phyloP scores from a whole-genome alignment of 2,113 vertebrate species.

The Struthio camelus region DNA sequence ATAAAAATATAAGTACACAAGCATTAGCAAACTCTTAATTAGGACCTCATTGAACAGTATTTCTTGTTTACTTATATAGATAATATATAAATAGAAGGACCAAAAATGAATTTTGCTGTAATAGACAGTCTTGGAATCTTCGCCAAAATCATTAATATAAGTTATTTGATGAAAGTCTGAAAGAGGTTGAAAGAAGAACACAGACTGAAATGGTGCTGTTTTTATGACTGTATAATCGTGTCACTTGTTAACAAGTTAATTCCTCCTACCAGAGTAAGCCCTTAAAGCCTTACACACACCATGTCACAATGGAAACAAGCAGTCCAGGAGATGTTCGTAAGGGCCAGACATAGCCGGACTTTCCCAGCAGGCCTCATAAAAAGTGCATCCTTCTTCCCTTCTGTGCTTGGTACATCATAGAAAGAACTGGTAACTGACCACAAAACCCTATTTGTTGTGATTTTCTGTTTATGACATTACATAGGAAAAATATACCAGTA shows the following conservation, averaged over 20 bases:
- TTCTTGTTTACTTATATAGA: background rate
- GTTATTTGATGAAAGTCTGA: background rate
- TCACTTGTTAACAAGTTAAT: background rate
- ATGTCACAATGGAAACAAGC: background rate
- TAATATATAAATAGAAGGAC: background rate
- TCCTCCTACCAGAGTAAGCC: background rate
- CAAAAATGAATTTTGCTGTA: background rate
- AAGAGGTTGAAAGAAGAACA: background rate
- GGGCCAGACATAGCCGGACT: background rate
- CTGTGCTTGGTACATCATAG: background rate
- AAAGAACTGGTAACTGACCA: background rate
- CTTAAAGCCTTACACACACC: background rate
- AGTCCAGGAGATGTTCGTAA: background rate
- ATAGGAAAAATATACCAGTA: background rate
- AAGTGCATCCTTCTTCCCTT: background rate
- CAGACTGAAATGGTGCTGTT: background rate
- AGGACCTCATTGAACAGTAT: background rate
- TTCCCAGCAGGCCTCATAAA: background rate
- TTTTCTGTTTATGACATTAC: background rate
- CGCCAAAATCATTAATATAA: background rate
- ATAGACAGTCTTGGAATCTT: background rate
- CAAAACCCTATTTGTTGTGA: background rate
- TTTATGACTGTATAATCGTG: background rate
- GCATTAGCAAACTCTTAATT: background rate
- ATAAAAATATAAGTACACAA: background rate